phyloP scores from a whole-genome alignment of 2,113 vertebrate species.

The Galbula dea region DNA sequence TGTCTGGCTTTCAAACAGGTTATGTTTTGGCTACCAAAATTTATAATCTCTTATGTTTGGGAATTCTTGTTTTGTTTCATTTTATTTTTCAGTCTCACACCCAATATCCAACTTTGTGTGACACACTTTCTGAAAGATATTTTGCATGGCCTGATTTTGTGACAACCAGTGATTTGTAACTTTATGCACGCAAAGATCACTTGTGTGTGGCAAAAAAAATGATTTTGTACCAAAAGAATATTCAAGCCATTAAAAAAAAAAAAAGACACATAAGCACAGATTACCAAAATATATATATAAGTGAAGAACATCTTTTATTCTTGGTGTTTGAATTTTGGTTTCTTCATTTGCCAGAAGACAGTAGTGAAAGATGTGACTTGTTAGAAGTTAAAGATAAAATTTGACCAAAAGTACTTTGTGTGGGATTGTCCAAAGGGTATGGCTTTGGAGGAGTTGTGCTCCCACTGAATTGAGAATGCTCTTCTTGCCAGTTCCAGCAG shows the following conservation, averaged over 20 bases:
- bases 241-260: background rate
- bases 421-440: background rate
- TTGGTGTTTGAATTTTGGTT: constrained; percentile 40
- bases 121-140: background rate
- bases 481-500: background rate
- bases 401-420: constrained; percentile 10
- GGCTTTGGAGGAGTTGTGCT: background rate
- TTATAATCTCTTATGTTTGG: background rate
- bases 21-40: background rate
- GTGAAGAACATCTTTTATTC: background rate
- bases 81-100: background rate
- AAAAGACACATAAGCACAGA: background rate
- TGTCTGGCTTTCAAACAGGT: background rate
- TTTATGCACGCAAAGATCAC: background rate
- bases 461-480: background rate
- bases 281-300: background rate
- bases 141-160: background rate
- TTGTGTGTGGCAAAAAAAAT: background rate
- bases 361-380: constrained; percentile 30
- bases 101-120: background rate
- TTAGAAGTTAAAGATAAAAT: constrained; percentile 37
- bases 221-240: background rate
- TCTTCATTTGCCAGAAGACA: constrained; percentile 41
- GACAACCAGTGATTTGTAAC: background rate
- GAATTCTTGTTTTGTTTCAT: background rate